Conservation (phyloP, 2,797 vertebrate species). For the Lagocephalus sceleratus region DNA sequence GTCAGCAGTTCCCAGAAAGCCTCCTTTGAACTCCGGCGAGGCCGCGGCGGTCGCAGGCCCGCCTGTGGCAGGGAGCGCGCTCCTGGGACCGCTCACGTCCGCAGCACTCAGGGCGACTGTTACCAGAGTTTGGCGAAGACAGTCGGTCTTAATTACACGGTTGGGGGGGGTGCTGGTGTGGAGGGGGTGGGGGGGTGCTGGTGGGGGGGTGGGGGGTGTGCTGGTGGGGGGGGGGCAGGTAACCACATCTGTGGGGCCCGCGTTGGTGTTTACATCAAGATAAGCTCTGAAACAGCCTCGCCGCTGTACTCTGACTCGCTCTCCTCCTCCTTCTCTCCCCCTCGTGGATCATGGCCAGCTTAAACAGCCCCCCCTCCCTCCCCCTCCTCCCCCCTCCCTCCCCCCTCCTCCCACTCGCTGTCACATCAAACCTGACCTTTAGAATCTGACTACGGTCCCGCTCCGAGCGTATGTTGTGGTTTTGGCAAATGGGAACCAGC, state of each 20-base stretch:
- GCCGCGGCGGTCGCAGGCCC: too few species aligned
- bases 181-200: background rate
- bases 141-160: too few species aligned
- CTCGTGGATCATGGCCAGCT: constrained; percentile 36
- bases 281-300: constrained; percentile 36
- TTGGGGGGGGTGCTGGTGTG: too few species aligned
- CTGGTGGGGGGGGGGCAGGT: constrained; percentile 29
- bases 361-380: constrained; percentile 30
- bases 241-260: constrained; percentile 45
- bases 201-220: constrained; percentile 2
- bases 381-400: constrained; percentile 14
- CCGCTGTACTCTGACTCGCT: constrained; percentile 6
- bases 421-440: constrained; percentile 61
- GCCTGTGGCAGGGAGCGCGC: too few species aligned
- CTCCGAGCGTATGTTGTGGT: constrained; percentile 40
- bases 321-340: constrained; percentile 16
- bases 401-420: constrained; percentile 23
- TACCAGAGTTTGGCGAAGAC: too few species aligned
- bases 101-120: too few species aligned
- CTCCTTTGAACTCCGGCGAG: too few species aligned
- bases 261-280: constrained; percentile 49
- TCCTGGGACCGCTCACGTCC: too few species aligned
- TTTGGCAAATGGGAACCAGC: constrained; percentile 40
- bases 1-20: too few species aligned
- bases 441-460: constrained; percentile 41